Evolutionary conservation across 2,888 invertebrate species (phyloP).

Genomic region (Anodontia alba): DNA sequence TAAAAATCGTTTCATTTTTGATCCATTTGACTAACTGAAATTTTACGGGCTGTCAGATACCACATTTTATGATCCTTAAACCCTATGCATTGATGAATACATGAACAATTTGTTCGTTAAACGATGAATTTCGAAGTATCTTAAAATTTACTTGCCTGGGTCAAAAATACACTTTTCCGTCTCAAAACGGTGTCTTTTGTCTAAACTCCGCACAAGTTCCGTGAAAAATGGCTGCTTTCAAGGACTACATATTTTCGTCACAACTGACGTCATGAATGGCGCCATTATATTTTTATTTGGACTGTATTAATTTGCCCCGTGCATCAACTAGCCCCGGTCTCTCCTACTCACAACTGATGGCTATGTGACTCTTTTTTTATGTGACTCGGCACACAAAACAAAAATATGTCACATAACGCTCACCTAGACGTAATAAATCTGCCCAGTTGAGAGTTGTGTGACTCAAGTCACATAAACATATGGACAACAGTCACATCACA

Average conservation of each 20-base stretch:
- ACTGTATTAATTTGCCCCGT: conserved; percentile 20
- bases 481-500: too few species aligned
- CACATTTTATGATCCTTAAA: conserved; percentile 20
- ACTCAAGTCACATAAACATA: too few species aligned
- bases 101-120: conserved; percentile 11
- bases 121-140: conserved; percentile 19
- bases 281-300: conserved; percentile 18
- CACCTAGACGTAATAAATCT: too few species aligned
- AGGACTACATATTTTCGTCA: background rate
- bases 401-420: too few species aligned
- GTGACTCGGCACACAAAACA: too few species aligned
- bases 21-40: too few species aligned
- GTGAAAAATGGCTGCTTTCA: background rate
- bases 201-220: background rate
- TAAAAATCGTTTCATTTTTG: too few species aligned
- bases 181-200: background rate
- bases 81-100: background rate
- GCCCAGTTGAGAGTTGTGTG: too few species aligned
- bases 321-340: too few species aligned
- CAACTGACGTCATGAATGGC: background rate
- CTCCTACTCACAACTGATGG: too few species aligned
- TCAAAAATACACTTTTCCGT: background rate
- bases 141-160: conserved; percentile 34
- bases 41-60: too few species aligned
- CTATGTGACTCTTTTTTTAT: too few species aligned